Conservation (phyloP, 2,888 invertebrate genomes). For the Carpatolechia fugitivella region DNA sequence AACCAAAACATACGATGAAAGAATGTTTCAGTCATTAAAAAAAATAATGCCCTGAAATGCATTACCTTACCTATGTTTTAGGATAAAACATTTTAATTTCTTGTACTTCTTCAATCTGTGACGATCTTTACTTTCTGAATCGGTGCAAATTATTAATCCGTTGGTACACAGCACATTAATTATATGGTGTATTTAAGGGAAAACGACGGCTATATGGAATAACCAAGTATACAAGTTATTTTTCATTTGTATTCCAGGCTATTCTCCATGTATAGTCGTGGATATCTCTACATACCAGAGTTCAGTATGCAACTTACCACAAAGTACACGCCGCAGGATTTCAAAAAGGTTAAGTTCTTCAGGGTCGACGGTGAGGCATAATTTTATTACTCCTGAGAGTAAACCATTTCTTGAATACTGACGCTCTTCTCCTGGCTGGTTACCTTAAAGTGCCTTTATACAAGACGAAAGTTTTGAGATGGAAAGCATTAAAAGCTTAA, state of each 20-base stretch:
- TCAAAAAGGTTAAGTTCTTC: background rate
- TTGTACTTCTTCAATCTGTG: no score
- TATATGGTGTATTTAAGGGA: background rate
- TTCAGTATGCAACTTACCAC: conserved; percentile 35
- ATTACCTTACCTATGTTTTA: no score
- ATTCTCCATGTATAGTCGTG: background rate
- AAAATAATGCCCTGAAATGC: no score
- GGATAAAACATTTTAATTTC: no score
- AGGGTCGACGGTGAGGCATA: background rate
- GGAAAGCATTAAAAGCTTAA: no score
- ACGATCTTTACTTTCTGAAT: conserved; percentile 10
- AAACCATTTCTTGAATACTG: background rate
- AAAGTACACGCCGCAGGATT: background rate
- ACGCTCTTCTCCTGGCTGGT: background rate
- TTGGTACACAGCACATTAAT: background rate
- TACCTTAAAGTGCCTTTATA: background rate
- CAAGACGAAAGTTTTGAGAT: no score
- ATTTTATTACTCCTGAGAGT: background rate
- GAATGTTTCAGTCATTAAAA: no score
- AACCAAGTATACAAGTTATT: background rate
- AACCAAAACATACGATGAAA: no score
- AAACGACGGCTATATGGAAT: background rate
- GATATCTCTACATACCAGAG: background rate
- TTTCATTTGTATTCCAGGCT: background rate
- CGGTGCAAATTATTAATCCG: background rate